Evolutionary conservation across 2,888 invertebrate genomes (phyloP).

Genomic region (Drosophila buzzatii): DNA sequence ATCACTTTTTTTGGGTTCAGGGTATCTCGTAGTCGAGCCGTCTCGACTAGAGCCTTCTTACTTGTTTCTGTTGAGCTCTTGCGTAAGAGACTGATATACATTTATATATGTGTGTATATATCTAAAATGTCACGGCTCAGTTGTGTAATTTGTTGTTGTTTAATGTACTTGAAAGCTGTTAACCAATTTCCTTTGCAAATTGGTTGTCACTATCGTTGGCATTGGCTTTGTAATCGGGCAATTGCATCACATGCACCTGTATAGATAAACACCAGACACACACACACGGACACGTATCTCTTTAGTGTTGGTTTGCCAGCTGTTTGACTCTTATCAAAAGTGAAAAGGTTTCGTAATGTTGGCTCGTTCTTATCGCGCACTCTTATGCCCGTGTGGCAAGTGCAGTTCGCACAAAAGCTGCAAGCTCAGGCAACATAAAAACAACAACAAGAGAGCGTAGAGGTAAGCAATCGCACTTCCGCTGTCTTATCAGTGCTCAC

Average conservation of each 20-base stretch:
- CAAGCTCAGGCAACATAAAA: conserved; percentile 18
- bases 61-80: neutral
- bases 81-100: neutral
- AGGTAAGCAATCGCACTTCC: conserved; percentile 51
- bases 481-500: conserved; percentile 63
- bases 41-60: no score
- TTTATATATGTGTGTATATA: neutral
- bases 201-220: conserved; percentile 38
- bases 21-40: no score
- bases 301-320: conserved; percentile 17
- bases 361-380: conserved; percentile 45
- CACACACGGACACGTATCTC: neutral
- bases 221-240: conserved; percentile 62
- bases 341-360: conserved; percentile 62
- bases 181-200: conserved; percentile 32
- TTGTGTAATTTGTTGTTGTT: conserved; percentile 11
- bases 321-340: conserved; percentile 50
- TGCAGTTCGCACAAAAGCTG: conserved; percentile 48
- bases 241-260: conserved; percentile 69
- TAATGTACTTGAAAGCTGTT: conserved; percentile 27
- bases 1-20: no score
- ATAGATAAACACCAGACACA: conserved; percentile 25
- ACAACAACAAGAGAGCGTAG: neutral
- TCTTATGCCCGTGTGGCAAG: conserved; percentile 29
- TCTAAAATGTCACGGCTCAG: conserved; percentile 5